Evolutionary conservation across 2,888 invertebrate species (phyloP), one percentile per base, ranked within the genome.

Genomic region (Melipona bicolor): DNA sequence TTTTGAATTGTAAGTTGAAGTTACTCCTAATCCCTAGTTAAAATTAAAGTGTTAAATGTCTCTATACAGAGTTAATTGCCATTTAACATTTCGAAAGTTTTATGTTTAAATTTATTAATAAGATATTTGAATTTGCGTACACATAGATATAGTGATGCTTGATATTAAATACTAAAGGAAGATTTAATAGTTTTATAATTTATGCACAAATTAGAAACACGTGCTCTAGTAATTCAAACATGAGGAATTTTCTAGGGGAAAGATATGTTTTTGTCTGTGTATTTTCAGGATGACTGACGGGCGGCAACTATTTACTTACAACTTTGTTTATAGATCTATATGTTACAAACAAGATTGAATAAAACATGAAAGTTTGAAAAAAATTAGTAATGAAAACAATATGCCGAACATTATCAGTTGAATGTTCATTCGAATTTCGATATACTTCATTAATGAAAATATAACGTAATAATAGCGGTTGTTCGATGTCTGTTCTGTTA

Each of bases 371-470:
- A 74, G 43, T n/a, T 64, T 64, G 24, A 52, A 36, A n/a, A 56
- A 56, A 27, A 36, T 56, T 78, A 62, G 69, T 64, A 62, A 79
- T 52, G 50, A 59, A 50, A 74, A 64, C 27, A 74, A 56, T 13
- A 79, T 59, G 56, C 43, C n/a, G 43, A 69, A 15, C 24, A 32
- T 52, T 62, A 36, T 50, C 70, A 74, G 71, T 54, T 71, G 61
- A 80, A 75, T n/a, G 50, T 80, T 81, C 32, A 81, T 83, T 83
- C 61, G 52, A 62, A 49, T 56, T 43, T 43, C n/a, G 49, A 61
- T 67, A 71, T 56, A 68, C n/a, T 72, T 76, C 43, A 52, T 68
- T 32, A 50, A 83, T 83, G 77, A 62, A 81, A 77, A 76, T 36
- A 81, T 49, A 32, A 54, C 50, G 13, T 49, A 65, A 52, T n/a